A percentile compares a stretch with the other conserved stretches of the same genome.
Conservation (phyloP, 2,797 vertebrate genomes). For the Spinus pinus region DNA sequence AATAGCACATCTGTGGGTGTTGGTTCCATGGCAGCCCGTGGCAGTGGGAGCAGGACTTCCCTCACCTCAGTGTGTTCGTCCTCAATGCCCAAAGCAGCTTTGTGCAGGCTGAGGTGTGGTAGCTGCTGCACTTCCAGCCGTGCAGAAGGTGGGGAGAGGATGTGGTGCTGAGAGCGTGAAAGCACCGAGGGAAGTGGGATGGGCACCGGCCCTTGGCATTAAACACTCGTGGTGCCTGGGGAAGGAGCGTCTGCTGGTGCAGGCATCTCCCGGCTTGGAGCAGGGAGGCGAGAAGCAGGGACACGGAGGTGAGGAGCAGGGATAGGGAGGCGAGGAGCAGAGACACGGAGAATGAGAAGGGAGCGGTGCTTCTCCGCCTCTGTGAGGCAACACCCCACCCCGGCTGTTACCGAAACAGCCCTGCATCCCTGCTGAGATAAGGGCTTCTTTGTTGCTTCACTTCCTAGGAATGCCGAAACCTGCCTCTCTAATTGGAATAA, state of each 20-base stretch:
- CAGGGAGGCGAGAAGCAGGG: not conserved
- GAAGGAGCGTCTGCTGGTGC: accelerated
- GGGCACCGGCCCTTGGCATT: not conserved
- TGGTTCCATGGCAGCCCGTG: not conserved
- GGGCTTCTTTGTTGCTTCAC: not conserved
- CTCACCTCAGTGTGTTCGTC: not conserved
- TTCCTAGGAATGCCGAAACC: not conserved
- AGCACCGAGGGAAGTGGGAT: accelerated
- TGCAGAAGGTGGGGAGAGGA: not conserved
- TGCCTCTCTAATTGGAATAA: not conserved
- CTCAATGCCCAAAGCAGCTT: not conserved
- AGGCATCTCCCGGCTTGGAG: accelerated
- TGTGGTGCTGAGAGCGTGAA: not conserved
- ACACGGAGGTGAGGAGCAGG: not conserved
- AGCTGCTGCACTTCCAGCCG: not conserved
- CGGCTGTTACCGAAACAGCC: accelerated
- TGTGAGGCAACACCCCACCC: not conserved
- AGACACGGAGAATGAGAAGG: not conserved
- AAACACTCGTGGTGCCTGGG: not conserved
- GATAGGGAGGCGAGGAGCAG: not conserved
- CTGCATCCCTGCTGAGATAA: not conserved
- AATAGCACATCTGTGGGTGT: not conserved
- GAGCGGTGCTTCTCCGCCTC: not conserved
- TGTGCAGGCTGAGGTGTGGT: not conserved
- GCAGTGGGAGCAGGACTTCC: not conserved